phyloP scores from a whole-genome alignment of 2,888 invertebrate genomes.

The Cerceris rybyensis region DNA sequence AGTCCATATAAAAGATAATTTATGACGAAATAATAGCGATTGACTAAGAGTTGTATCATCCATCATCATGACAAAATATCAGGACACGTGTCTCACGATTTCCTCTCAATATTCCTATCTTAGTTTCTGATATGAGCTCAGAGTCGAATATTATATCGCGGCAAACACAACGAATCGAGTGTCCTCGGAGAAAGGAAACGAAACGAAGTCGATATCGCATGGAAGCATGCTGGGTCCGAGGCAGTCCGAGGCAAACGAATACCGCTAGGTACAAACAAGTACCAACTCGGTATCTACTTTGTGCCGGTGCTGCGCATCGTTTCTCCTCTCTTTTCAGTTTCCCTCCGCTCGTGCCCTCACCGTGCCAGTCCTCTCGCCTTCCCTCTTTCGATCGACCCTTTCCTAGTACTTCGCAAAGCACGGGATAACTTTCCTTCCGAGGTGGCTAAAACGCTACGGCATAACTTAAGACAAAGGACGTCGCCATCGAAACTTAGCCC shows the following conservation, averaged over 20 bases:
- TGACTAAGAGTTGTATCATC: too few relatives aligned
- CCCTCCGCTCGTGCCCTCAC: too few relatives aligned
- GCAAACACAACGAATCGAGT: not conserved
- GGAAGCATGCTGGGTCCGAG: conserved; percentile 28
- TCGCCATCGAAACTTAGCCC: conserved; percentile 29
- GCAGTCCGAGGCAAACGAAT: conserved; percentile 42
- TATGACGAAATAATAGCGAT: too few relatives aligned
- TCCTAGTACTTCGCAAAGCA: conserved; percentile 42
- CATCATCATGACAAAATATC: not conserved
- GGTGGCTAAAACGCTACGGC: conserved; percentile 47
- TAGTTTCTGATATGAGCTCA: not conserved
- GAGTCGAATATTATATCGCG: conserved; percentile 1
- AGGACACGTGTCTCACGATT: too few relatives aligned
- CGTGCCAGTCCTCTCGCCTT: not conserved
- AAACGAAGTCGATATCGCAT: conserved; percentile 35
- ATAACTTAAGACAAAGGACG: conserved; percentile 42
- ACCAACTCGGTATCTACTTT: conserved; percentile 54
- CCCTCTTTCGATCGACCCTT: conserved; percentile 36
- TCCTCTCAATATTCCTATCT: too few relatives aligned
- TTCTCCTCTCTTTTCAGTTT: conserved; percentile 15
- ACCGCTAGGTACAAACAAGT: conserved; percentile 62
- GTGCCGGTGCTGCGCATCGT: conserved; percentile 52
- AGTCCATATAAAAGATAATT: too few relatives aligned
- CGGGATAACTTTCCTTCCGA: conserved; percentile 47
- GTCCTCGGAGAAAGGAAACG: conserved; percentile 26